Percentiles rank a stretch among this genome's conserved stretches.
Conservation (phyloP, 2,888 invertebrate species). For the Sacculina carcini region DNA sequence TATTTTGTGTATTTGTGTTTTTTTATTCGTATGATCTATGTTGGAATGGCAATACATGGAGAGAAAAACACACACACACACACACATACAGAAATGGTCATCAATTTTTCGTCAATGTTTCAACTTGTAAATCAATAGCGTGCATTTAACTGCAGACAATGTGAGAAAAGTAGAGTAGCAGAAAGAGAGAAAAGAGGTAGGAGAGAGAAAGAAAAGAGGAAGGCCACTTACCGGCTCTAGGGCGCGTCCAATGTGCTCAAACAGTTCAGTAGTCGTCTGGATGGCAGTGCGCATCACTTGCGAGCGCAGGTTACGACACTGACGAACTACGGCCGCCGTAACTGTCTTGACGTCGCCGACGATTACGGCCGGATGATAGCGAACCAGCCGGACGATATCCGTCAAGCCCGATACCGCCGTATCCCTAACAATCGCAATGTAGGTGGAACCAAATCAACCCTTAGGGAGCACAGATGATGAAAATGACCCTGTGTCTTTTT, state of each 20-base stretch:
- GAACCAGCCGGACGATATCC: conserved; percentile 36
- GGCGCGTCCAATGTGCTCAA: conserved; percentile 25
- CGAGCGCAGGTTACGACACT: conserved; percentile 69
- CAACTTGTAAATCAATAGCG: neutral
- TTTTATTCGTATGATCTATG: no score
- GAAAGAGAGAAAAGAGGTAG: neutral
- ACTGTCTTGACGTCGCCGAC: conserved; percentile 36
- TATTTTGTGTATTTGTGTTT: neutral
- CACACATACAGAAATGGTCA: neutral
- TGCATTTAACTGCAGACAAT: neutral
- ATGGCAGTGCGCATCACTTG: conserved; percentile 77
- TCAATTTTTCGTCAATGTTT: neutral
- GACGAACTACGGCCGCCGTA: conserved; percentile 38
- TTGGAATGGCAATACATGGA: no score
- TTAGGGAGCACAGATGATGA: no score
- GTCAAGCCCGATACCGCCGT: conserved; percentile 42
- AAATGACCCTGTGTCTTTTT: no score
- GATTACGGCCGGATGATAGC: conserved; percentile 34
- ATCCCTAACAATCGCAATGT: conserved; percentile 27
- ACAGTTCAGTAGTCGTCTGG: conserved; percentile 50
- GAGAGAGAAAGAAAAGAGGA: neutral
- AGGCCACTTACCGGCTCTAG: conserved; percentile 32
- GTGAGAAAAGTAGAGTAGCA: neutral
- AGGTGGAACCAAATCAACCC: no score
- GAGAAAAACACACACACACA: neutral